Evolutionary conservation across 2,113 vertebrate species (phyloP), one percentile per base, ranked within the genome.

Genomic region (Paralichthys olivaceus): DNA sequence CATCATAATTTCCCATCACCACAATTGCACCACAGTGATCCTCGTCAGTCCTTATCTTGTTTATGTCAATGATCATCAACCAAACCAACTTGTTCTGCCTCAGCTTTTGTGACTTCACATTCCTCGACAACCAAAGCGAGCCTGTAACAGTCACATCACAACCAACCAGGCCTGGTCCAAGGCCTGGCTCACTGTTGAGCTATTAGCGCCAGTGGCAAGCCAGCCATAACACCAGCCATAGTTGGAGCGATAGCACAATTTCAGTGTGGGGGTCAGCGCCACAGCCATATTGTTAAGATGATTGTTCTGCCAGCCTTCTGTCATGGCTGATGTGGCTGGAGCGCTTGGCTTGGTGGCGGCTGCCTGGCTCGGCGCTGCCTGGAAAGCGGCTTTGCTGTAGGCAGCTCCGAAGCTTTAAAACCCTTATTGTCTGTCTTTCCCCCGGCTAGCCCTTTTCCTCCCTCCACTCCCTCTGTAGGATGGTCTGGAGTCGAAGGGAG

Each of bases 311-410:
- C 93, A 94, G 92, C 87, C 92, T 89, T 92, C 94, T 94, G 94
- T 93, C 91, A 91, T 84, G 90, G 90, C 89, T 92, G 92, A 93
- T 92, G 93, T 80, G 92, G 91, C 89, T 93, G 90, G 87, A 92
- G 87, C 85, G 82, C 81, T 91, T 91, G 91, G 92, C 92, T 85
- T 71, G 86, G 83, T 84, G 45, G 82, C 28, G 84, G 73, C 91
- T 80, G 91, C 84, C 88, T 90, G 90, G 90, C 89, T 90, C 80
- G 70, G 81, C 34, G 45, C 69, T 77, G 87, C 88, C 89, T 90
- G 88, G 85, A 93, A 93, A 94, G 91, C 90, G 56, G 92, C 93
- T 94, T 94, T 93, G 93, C 94, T 94, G 89, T 92, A 94, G 94
- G 93, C 93, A 87, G 89, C 93, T 87, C 89, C 76, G 89, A 90